Percentiles rank a stretch among this genome's conserved stretches.
Conservation (phyloP, 2,113 vertebrate species). For the Lamprologus callipterus region DNA sequence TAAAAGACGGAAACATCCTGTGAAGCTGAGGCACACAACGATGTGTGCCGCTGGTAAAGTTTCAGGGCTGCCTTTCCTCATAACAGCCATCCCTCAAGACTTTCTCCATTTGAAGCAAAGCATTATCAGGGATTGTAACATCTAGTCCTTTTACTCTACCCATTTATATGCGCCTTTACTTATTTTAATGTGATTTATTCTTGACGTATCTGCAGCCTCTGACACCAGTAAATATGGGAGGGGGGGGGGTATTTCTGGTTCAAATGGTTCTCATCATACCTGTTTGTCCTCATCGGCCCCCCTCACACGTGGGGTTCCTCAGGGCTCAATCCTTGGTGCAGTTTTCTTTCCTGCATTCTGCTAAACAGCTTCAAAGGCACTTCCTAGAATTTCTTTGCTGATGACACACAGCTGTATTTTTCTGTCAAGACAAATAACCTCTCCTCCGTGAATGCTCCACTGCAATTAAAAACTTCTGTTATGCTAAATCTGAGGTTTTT, state of each 20-base stretch:
- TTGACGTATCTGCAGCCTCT: background rate
- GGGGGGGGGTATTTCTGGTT: background rate
- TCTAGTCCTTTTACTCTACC: background rate
- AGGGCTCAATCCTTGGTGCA: background rate
- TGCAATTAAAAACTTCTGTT: background rate
- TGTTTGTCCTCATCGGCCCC: background rate
- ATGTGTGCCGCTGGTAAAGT: background rate
- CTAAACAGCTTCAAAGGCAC: background rate
- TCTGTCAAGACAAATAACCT: background rate
- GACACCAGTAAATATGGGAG: no score
- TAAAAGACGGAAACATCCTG: background rate
- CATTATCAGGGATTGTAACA: background rate
- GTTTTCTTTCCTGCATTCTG: background rate
- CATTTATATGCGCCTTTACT: background rate
- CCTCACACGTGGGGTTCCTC: background rate
- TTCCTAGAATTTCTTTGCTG: background rate
- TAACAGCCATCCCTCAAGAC: background rate
- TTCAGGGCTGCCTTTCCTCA: background rate
- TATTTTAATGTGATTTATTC: background rate
- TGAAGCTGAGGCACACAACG: accelerated
- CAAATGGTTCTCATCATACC: background rate
- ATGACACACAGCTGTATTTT: background rate
- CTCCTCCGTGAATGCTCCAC: background rate
- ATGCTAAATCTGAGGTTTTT: background rate
- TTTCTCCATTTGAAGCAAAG: background rate